Percentiles rank a stretch among this genome's conserved stretches.
Evolutionary conservation across 2,888 invertebrate genomes (phyloP).

Genomic region (Microctonus hyperodae): DNA sequence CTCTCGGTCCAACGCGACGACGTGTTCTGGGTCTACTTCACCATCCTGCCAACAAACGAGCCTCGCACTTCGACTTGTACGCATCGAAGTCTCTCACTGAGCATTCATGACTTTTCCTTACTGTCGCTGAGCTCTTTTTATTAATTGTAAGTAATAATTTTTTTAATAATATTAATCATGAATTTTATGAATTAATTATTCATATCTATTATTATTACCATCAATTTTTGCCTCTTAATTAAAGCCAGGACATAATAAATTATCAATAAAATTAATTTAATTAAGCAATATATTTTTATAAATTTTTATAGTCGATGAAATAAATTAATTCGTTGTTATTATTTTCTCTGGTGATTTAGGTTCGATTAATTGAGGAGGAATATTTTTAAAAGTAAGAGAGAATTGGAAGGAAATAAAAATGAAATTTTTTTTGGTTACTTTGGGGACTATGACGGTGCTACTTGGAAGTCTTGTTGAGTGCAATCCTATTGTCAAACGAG

Average conservation of each 20-base stretch:
- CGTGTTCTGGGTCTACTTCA: constrained; percentile 61
- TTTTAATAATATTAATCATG: too few species aligned
- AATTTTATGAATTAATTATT: neutral
- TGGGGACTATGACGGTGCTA: constrained; percentile 47
- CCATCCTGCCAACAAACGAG: constrained; percentile 61
- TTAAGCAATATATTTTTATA: too few species aligned
- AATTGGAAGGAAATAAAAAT: constrained; percentile 38
- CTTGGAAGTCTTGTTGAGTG: constrained; percentile 44
- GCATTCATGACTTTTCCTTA: constrained; percentile 31
- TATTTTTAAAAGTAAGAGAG: too few species aligned
- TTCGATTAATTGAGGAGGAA: neutral
- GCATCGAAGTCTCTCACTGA: constrained; percentile 52
- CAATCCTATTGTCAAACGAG: constrained; percentile 53
- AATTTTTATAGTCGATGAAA: too few species aligned
- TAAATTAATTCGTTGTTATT: too few species aligned
- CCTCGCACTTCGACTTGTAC: constrained; percentile 60
- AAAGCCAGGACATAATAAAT: too few species aligned
- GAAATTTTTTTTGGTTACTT: constrained; percentile 48
- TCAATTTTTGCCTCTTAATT: too few species aligned
- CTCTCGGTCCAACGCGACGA: constrained; percentile 45
- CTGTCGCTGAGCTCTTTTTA: neutral
- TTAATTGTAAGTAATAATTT: constrained; percentile 4
- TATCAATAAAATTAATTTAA: too few species aligned
- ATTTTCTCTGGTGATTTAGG: too few species aligned
- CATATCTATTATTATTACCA: neutral